Conservation (phyloP, 2,113 vertebrate genomes). For the Rhadina sibilatrix region DNA sequence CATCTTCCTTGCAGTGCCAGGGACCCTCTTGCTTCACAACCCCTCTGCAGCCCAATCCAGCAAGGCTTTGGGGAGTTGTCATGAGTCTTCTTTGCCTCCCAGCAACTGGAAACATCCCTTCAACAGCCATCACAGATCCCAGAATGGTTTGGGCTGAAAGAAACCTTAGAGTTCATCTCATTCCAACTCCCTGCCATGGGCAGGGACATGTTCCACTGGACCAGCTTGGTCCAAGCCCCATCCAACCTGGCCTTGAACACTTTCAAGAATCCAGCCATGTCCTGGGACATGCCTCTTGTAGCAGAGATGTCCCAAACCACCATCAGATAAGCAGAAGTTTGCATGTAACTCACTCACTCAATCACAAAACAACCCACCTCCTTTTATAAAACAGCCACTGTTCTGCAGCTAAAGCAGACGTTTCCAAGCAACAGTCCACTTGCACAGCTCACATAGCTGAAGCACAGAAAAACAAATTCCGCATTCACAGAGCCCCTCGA, state of each 20-base stretch:
- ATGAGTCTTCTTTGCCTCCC: rapidly evolving
- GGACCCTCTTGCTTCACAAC: background rate
- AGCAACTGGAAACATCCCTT: background rate
- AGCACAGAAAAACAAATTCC: background rate
- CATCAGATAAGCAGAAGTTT: background rate
- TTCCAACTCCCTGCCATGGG: background rate
- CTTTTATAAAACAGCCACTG: background rate
- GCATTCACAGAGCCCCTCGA: rapidly evolving
- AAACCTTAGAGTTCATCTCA: background rate
- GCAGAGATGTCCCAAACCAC: background rate
- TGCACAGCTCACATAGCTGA: background rate
- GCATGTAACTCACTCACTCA: background rate
- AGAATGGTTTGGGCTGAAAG: background rate
- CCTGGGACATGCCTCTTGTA: background rate
- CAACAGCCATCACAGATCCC: background rate
- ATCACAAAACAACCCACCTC: background rate
- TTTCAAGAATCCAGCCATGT: background rate
- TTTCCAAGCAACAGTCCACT: slow-evolving; percentile 7
- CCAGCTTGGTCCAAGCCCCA: background rate
- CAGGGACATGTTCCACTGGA: background rate
- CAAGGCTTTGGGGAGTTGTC: background rate
- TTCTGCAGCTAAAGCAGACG: background rate
- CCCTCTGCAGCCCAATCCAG: background rate
- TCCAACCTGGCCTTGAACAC: background rate
- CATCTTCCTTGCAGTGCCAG: background rate